phyloP scores from a whole-genome alignment of 1,140 invertebrate species.

The Notospermus geniculatus region DNA sequence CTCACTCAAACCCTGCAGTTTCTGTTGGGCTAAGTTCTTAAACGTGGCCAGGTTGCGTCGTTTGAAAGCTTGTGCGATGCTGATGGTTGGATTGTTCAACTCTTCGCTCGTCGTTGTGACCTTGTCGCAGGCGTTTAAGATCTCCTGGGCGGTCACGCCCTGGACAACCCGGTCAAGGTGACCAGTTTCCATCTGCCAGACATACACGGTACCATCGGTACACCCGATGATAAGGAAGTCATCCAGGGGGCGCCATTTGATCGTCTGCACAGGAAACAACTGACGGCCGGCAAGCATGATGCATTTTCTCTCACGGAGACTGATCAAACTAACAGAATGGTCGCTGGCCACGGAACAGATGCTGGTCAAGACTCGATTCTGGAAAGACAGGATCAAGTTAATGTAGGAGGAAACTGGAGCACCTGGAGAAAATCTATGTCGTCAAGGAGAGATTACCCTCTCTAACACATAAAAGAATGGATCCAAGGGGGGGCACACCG shows the following conservation, averaged over 20 bases:
- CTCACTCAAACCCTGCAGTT: slow-evolving; percentile 29
- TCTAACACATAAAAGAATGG: background rate
- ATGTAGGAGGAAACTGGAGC: background rate
- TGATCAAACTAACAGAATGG: slow-evolving; percentile 92
- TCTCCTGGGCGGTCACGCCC: slow-evolving; percentile 93
- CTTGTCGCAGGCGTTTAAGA: slow-evolving; percentile 91
- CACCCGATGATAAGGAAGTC: slow-evolving; percentile 99
- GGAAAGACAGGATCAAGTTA: too few relatives aligned
- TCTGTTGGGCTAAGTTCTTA: slow-evolving; percentile 52
- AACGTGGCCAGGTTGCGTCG: slow-evolving; percentile 89
- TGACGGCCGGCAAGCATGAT: slow-evolving; percentile 93
- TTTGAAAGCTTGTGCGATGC: slow-evolving; percentile 60
- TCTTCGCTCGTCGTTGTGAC: slow-evolving; percentile 55
- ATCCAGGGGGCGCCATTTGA: slow-evolving; percentile 96
- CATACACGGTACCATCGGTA: slow-evolving; percentile 94
- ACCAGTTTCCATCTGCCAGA: slow-evolving; percentile 99
- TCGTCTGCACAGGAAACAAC: slow-evolving; percentile 90
- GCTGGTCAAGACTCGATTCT: slow-evolving; percentile 90
- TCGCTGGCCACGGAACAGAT: slow-evolving; percentile 96
- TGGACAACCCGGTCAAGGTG: slow-evolving; percentile 94
- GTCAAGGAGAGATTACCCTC: background rate
- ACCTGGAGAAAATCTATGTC: background rate
- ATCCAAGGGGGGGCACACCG: too few relatives aligned
- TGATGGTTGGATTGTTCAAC: slow-evolving; percentile 55
- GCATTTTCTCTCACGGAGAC: slow-evolving; percentile 90